Percentiles rank a stretch among this genome's conserved stretches.
Conservation (phyloP, 2,113 vertebrate species). For the Chroicocephalus ridibundus region DNA sequence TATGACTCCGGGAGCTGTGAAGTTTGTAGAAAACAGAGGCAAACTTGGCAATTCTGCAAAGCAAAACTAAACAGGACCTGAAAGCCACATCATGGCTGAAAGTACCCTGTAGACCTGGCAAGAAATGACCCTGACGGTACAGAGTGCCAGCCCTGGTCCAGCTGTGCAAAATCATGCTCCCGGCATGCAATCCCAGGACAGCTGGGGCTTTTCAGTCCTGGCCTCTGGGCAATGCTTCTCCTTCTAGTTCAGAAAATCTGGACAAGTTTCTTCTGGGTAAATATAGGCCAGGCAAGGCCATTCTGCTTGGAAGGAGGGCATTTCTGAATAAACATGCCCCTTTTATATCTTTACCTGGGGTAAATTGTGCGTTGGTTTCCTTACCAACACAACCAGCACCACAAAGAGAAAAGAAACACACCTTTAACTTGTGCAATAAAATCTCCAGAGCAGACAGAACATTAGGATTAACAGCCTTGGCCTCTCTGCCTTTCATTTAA, state of each 20-base stretch:
- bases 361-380: neutral
- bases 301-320: neutral
- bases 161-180: accelerated
- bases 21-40: neutral
- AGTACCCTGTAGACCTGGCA: neutral
- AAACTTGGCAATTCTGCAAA: neutral
- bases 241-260: neutral
- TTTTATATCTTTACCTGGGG: neutral
- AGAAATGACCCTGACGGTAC: neutral
- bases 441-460: neutral
- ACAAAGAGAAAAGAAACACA: neutral
- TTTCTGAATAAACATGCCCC: neutral
- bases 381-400: neutral
- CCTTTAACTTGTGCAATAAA: neutral
- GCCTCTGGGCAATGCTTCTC: neutral
- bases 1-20: neutral
- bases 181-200: accelerated
- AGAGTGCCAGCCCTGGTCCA: neutral
- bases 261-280: neutral
- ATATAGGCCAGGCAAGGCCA: neutral
- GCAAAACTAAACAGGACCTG: neutral
- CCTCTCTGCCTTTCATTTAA: neutral
- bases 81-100: neutral
- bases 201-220: neutral
- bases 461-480: neutral